Base-by-base conservation (phyloP, 2,888 invertebrate genomes). In the Trissolcus japonicus region DNA sequence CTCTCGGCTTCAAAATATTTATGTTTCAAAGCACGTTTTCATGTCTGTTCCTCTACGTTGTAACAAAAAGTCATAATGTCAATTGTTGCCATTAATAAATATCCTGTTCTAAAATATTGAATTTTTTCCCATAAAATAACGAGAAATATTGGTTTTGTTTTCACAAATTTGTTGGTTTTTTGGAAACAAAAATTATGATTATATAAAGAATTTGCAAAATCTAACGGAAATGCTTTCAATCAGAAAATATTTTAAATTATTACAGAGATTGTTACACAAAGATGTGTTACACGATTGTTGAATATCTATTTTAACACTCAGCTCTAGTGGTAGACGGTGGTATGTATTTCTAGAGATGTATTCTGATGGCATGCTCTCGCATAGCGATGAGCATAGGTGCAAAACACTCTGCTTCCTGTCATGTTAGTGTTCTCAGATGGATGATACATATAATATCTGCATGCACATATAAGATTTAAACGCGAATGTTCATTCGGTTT, bases 11-110 rank as follows among this genome's bases (percentile, higher is more conserved):
- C 55, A 66, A 66, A 50, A 73, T 73, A 60, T 73, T 66, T 66
- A 55, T 66, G 56, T 60, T 66, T 60, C 72, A 43, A 59, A 60
- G 60, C 66, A 73, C 73, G 66, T 73, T 65, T 57, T 72, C n/a
- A 54, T 62, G 29, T 63, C 19, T 25, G 35, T 56, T n/a, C n/a
- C 48, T 14, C 25, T 19, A 57, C 59, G 61, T 72, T 63, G 59
- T 63, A 72, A 62, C 63, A 62, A 40, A 56, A 57, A 51, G 62
- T 63, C 55, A 57, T 29, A 53, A 21, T 19, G 50, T 19, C 25
- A 63, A 62, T 68, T 48, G 48, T 57, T 13, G 14, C 4, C 29
- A 9, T 35, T 21, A 17, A 17, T 21, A 35, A 29, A 13, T 48
- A 17, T 16, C 13, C 48, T 16, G n/a, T 46, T 35, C 9, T 35